Evolutionary conservation across 2,888 invertebrate genomes (phyloP), one percentile per base, ranked within the genome.

Genomic region (Arge pagana): DNA sequence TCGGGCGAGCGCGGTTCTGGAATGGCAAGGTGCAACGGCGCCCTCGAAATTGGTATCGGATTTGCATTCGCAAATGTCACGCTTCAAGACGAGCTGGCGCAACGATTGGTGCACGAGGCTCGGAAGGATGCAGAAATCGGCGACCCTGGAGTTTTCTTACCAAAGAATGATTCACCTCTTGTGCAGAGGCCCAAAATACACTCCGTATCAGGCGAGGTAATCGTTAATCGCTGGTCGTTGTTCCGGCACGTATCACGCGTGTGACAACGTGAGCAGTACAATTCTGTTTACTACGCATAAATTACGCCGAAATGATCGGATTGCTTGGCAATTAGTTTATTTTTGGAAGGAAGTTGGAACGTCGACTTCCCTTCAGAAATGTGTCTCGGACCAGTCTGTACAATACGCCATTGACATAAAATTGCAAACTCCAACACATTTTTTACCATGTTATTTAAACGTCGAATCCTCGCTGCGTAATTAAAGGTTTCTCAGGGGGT

Each of bases 161-260:
- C 66, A 65, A 39, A 77, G 85, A 54, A 83, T 83, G 77, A 69
- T 82, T 43, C 82, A 81, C 72, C 71, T 87, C 8, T 61, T 87
- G 33, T 88, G 88, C 62, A 77, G 84, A 60, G 87, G 86, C 33
- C 84, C 86, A 0, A 80, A 77, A 48, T 86, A 80, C 65, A 81
- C 80, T 3, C 74, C 77, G 36, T 67, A 79, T 40, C 82, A 85
- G 67, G 79, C 81, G 6, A 79, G 80, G 85, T 85, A 71, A 62
- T 68, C 67, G 55, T 49, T 33, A n/a, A 18, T 52, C 42, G 49
- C 40, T 43, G 23, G 16, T 40, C 45, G 28, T 31, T 30, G 7
- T 23, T 7, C 10, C 16, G 13, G 54, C 18, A 37, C 5, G 7
- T 50, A 11, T 31, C 28, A n/a, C 43, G 45, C 19, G 11, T 21